These are phyloP conservation scores for Brienomyrus brachyistius DNA, from an alignment of 2,113 vertebrate species.

Conservation along the genomic window DNA sequence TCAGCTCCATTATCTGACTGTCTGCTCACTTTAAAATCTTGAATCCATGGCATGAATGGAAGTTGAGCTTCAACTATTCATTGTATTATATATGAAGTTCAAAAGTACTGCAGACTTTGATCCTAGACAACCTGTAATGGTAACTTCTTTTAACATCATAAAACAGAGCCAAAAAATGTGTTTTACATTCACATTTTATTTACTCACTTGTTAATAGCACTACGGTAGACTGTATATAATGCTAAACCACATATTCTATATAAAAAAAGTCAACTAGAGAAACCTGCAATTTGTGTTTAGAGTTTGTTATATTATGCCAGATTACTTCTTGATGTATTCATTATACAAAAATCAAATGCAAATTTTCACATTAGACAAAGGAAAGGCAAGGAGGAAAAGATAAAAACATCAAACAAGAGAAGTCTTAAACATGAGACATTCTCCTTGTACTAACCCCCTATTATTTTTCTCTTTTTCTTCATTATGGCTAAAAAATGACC, in stretches of 20 bases:
- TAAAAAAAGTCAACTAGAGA: not conserved
- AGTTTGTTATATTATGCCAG: not conserved
- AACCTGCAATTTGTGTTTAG: not conserved
- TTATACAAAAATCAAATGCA: not conserved
- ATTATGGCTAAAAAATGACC: not conserved
- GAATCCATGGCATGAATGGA: not conserved
- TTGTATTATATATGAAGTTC: not conserved
- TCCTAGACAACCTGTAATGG: not conserved
- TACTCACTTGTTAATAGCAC: not conserved
- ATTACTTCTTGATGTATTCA: not conserved
- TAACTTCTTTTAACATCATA: not conserved
- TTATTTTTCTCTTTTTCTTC: not conserved
- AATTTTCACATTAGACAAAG: not conserved
- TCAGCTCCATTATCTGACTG: not conserved
- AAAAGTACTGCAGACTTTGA: not conserved
- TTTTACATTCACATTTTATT: not conserved
- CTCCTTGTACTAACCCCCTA: not conserved
- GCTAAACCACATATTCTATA: not conserved
- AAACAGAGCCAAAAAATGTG: not conserved
- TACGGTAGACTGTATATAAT: not conserved
- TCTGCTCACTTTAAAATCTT: not conserved
- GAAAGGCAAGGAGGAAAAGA: not conserved
- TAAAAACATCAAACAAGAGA: not conserved
- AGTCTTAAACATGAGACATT: not conserved
- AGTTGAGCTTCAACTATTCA: not conserved